Conservation (phyloP, 64 coral and sea anemone genomes). For the Pocillopora damicornis region DNA sequence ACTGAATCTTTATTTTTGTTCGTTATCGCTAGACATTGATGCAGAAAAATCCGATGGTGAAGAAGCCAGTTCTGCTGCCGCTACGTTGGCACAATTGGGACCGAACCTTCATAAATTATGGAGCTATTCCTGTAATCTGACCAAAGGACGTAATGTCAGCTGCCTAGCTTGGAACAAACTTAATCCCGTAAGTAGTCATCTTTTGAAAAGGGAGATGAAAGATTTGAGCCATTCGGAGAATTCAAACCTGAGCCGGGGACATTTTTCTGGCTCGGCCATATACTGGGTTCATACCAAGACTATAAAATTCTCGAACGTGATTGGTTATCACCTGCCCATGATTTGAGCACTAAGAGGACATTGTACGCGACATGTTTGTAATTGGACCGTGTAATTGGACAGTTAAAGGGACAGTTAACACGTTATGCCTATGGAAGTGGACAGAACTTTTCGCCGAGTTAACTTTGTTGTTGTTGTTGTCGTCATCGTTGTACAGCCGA, state of each 20-base stretch:
- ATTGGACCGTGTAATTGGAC: too few species aligned
- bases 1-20: not conserved
- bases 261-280: too few species aligned
- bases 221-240: not conserved
- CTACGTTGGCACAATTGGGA: conserved; percentile 77
- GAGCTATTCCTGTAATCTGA: conserved; percentile 82
- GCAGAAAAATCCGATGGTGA: conserved; percentile 66
- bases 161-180: conserved; percentile 96
- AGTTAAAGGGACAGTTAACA: too few species aligned
- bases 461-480: too few species aligned
- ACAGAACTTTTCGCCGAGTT: too few species aligned
- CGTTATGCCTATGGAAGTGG: too few species aligned
- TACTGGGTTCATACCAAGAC: too few species aligned
- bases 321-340: too few species aligned
- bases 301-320: too few species aligned
- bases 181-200: conserved; percentile 65
- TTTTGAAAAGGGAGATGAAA: not conserved
- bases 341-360: too few species aligned
- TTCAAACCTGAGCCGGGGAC: not conserved
- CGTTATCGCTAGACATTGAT: conserved; percentile 65
- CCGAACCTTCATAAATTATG: conserved; percentile 93
- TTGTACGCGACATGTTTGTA: too few species aligned
- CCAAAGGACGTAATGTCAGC: conserved; percentile 94
- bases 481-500: too few species aligned
- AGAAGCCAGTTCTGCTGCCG: conserved; percentile 31